Conservation (phyloP, 1,140 invertebrate genomes). For the Zaprionus taronus region DNA sequence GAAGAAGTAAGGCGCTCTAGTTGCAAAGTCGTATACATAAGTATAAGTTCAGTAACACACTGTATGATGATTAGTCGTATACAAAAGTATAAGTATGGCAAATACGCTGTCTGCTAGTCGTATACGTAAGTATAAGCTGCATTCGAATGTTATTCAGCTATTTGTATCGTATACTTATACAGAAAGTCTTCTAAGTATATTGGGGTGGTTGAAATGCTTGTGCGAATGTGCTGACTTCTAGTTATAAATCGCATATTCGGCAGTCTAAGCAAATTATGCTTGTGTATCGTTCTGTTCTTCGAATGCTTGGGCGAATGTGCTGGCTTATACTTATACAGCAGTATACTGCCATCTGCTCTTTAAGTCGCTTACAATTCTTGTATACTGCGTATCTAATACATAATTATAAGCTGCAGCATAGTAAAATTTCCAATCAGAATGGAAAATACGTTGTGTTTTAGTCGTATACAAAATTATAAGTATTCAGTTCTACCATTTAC, state of each 20-base stretch:
- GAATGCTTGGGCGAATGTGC: too few species aligned
- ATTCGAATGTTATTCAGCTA: too few species aligned
- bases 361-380: background rate
- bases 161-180: background rate
- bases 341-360: background rate
- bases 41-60: background rate
- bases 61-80: background rate
- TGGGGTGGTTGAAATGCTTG: background rate
- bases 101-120: background rate
- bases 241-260: too few species aligned
- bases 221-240: too few species aligned
- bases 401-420: background rate
- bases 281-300: too few species aligned
- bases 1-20: too few species aligned
- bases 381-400: background rate
- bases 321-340: too few species aligned
- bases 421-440: too few species aligned
- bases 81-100: background rate
- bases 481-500: too few species aligned
- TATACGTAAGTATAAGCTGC: constrained; percentile 2
- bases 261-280: too few species aligned
- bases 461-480: too few species aligned
- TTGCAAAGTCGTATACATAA: background rate
- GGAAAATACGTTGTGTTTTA: too few species aligned
- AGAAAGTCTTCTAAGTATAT: background rate